phyloP scores from a whole-genome alignment of 1,140 invertebrate species.

The Scaptomyza montana region DNA sequence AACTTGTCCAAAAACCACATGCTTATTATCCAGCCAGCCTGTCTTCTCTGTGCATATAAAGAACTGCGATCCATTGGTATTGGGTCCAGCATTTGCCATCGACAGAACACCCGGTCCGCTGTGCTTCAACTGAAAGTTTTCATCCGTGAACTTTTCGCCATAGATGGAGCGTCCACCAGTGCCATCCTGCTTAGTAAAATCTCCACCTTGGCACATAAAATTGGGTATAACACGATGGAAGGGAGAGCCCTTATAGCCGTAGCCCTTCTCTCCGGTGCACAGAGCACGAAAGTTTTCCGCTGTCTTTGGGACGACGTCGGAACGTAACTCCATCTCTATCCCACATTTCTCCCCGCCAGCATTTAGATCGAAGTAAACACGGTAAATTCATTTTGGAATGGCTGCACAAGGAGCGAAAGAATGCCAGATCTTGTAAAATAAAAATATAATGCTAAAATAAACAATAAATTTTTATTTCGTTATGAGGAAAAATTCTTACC shows the following conservation, averaged over 20 bases:
- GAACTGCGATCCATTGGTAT: constrained; percentile 98
- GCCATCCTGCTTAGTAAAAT: constrained; percentile 97
- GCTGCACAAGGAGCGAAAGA: constrained; percentile 14
- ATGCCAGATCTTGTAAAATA: constrained; percentile 22
- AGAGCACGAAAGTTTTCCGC: constrained; percentile 96
- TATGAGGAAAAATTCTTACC: not conserved
- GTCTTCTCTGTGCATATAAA: constrained; percentile 97
- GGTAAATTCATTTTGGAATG: constrained; percentile 32
- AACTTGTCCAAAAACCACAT: constrained; percentile 98
- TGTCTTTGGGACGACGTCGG: constrained; percentile 95
- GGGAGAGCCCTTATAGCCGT: constrained; percentile 94
- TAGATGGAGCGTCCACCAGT: constrained; percentile 98
- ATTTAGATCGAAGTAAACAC: constrained; percentile 41
- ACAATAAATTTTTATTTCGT: not conserved
- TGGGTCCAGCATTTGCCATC: constrained; percentile 98
- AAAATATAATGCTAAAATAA: not conserved
- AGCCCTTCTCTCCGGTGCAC: constrained; percentile 96
- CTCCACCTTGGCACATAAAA: constrained; percentile 98
- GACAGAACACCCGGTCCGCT: constrained; percentile 94
- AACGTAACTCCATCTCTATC: constrained; percentile 88
- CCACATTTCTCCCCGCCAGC: constrained; percentile 26
- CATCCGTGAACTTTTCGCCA: constrained; percentile 96
- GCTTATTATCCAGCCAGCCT: constrained; percentile 95
- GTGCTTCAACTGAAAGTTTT: constrained; percentile 97
- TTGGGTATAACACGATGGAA: constrained; percentile 98